Percentiles rank a stretch among this genome's conserved stretches.
Evolutionary conservation across 2,797 vertebrate species (phyloP).

Genomic region (Glyptemys insculpta): DNA sequence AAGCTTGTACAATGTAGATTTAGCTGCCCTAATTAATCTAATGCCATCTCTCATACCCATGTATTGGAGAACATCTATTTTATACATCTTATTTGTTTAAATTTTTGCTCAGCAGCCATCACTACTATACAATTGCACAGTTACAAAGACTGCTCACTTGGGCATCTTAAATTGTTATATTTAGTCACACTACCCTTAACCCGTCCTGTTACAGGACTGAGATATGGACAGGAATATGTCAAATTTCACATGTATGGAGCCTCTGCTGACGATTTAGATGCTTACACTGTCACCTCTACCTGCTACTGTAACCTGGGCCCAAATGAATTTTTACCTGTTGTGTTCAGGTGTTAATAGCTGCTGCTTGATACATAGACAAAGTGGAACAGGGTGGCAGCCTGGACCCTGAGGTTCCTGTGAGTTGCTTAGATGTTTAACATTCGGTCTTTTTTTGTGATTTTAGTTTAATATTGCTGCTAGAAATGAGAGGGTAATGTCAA

Average conservation of each 20-base stretch:
- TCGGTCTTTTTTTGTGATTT: fast-evolving
- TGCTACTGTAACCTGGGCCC: not conserved
- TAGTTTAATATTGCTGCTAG: not conserved
- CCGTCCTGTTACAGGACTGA: not conserved
- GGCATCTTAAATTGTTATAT: not conserved
- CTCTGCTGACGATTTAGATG: not conserved
- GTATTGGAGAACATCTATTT: constrained; percentile 5
- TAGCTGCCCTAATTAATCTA: constrained; percentile 66
- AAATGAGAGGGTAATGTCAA: constrained; percentile 57
- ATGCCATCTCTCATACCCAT: constrained; percentile 24
- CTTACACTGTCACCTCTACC: not conserved
- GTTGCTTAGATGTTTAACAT: not conserved
- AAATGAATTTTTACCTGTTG: not conserved
- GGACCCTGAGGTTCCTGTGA: not conserved
- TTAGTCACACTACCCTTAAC: not conserved
- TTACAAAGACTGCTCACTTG: not conserved
- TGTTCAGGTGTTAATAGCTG: constrained; percentile 45
- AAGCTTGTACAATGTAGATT: constrained; percentile 38
- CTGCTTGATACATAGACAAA: constrained; percentile 27
- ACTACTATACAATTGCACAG: constrained; percentile 32
- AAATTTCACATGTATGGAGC: not conserved
- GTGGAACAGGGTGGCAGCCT: not conserved
- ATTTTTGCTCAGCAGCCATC: not conserved
- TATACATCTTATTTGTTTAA: not conserved
- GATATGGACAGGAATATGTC: not conserved